Base-by-base conservation (phyloP, 2,888 invertebrate genomes). In the Polia nebulosa region DNA sequence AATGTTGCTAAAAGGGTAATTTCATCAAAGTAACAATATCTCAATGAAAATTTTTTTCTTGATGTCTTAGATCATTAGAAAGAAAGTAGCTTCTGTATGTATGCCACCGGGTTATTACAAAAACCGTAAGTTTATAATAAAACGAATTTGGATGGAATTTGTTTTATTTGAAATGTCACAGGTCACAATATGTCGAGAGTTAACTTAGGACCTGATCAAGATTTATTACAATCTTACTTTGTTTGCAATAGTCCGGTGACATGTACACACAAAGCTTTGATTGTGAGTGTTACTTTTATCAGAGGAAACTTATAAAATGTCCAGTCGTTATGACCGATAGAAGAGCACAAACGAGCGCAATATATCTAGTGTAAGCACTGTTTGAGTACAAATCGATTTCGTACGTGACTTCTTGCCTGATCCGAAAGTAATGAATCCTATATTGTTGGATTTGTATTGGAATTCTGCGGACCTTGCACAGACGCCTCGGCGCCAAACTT, bases 311-410 rank as follows among this genome's bases (percentile, higher is more conserved):
- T 34, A 71, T 57, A 32, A 74, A 67, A 63, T n/a, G 17, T 41
- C 13, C 25, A 25, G 29, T 22, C 39, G 47, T 62, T 57, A 63
- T 65, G 27, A 45, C 34, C n/a, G 9, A 29, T n/a, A 51, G 6
- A 49, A 44, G 29, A 47, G 11, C 45, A 57, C 17, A 55, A 58
- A 58, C 61, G 36, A 72, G 22, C 25, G 32, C 59, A 57, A 76
- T 67, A 56, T 73, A 47, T 67, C 41, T 29, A 39, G 34, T 65
- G 49, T 71, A 51, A 75, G 60, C 47, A 58, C 39, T 80, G 44
- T 47, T 80, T 61, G 80, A 76, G 63, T 57, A 56, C 64, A 66
- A 77, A 77, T 77, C 51, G 61, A 55, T 77, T 80, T 58, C 45
- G 76, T 76, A 80, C 77, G 80, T 77, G 80, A 58, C 67, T 71